Base-by-base conservation (phyloP, 2,888 invertebrate species). In the Spodoptera exigua region DNA sequence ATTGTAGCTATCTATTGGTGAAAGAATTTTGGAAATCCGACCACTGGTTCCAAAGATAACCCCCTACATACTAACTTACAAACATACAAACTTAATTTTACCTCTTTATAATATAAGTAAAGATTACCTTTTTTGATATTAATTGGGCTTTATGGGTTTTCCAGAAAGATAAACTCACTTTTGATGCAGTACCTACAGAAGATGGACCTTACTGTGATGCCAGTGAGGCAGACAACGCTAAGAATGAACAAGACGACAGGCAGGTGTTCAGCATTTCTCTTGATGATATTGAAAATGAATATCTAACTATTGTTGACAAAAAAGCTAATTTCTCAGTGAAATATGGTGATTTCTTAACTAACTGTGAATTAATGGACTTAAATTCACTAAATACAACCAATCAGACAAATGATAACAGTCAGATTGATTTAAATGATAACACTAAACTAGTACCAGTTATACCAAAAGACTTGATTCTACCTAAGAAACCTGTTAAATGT, bases 101-200 rank as follows among this genome's bases (percentile, higher is more conserved):
- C n/a, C n/a, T n/a, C n/a, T n/a, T n/a, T n/a, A n/a, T n/a, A n/a
- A n/a, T n/a, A n/a, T n/a, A n/a, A n/a, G n/a, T n/a, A n/a, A n/a
- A n/a, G n/a, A n/a, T n/a, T n/a, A 21, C 3, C 5, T 21, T 21
- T 5, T 5, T 5, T 21, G 3, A 21, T 5, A 21, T 21, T 21
- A 2, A 21, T 5, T 21, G 3, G 5, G 5, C 4, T 27, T 49
- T 11, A 34, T 36, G 39, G 16, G 2, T 17, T 35, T 92, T 91
- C 61, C 90, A 95, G 90, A 95, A 90, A 85, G 95, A 95, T 41
- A 92, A 95, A 66, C 88, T 96, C 39, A 91, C 91, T 47, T 92
- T 92, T 80, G 88, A 90, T 79, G 95, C 95, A 40, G 83, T 95
- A 48, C 96, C 95, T 46, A 95, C 95, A 41, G 80, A 94, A 78